Base-by-base conservation (phyloP, 2,113 vertebrate genomes). In the Leucosticte australis region DNA sequence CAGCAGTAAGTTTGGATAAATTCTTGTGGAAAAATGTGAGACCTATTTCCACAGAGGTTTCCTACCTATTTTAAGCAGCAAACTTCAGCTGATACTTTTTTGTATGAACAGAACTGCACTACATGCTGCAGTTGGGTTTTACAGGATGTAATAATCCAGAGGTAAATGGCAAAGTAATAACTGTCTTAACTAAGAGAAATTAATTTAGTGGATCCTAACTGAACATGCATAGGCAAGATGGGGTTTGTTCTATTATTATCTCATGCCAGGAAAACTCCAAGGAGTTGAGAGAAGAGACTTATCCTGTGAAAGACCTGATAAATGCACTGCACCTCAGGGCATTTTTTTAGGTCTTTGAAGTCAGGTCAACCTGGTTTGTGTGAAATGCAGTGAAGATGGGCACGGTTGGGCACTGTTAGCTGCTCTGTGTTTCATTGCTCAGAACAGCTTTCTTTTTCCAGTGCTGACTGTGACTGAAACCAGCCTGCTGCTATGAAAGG, bases 121-220 rank as follows among this genome's bases (percentile, higher is more conserved):
- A 44, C 0, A 0, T 17, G 11, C 75, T 83, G 56, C 28, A 64
- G 31, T n/a, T 81, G 26, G 14, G 13, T 28, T 76, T 90, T 92
- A 31, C 49, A 82, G 23, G n/a, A 75, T 65, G 41, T 39, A 60
- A 86, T 78, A 94, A 81, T 90, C 17, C 21, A 56, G 56, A 89
- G 64, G 53, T 52, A 92, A 81, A 24, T 56, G 80, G 57, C 52
- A 71, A 76, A 86, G 19, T 55, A 94, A 67, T 70, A 89, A 83
- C 21, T 42, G 11, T 42, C 46, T 90, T 95, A 86, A 94, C 87
- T 68, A 94, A 82, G 26, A 81, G 2, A 93, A 92, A 68, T 92
- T 90, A 97, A 82, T 96, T 96, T 53, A 82, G 13, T 13, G 90
- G 60, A 62, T 92, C 57, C 73, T 77, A 95, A 74, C 85, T 53